Percentiles rank a stretch among this genome's conserved stretches.
Conservation (phyloP, 2,888 invertebrate species). For the Idaea aversata region DNA sequence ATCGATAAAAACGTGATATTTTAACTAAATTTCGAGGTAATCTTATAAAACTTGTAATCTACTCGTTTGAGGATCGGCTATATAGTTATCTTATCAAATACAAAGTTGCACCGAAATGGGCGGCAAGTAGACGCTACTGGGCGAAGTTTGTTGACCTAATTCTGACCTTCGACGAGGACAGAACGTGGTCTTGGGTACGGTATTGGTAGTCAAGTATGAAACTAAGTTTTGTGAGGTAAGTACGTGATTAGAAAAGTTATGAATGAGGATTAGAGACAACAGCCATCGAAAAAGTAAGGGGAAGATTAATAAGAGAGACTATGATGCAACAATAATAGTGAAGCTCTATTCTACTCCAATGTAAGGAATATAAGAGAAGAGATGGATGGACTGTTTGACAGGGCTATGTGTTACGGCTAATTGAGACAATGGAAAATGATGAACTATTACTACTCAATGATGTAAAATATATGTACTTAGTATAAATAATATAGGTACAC, state of each 20-base stretch:
- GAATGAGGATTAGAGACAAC: not conserved
- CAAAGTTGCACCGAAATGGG: not conserved
- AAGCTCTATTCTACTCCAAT: too few relatives aligned
- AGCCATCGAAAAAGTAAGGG: too few relatives aligned
- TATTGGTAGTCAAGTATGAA: not conserved
- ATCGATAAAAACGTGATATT: not conserved
- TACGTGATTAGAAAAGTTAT: not conserved
- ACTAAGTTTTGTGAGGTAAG: not conserved
- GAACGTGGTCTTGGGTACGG: slow-evolving; percentile 1
- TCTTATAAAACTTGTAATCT: slow-evolving; percentile 7
- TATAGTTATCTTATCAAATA: slow-evolving; percentile 9
- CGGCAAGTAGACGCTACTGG: slow-evolving; percentile 8
- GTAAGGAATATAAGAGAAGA: too few relatives aligned
- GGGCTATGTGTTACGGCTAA: too few relatives aligned
- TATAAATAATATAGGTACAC: not conserved
- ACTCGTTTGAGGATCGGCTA: slow-evolving; percentile 2
- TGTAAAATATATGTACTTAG: not conserved
- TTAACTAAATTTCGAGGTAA: not conserved
- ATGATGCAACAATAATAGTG: too few relatives aligned
- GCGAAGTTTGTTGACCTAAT: slow-evolving; percentile 29
- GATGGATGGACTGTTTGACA: too few relatives aligned
- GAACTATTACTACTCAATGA: not conserved
- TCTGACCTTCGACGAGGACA: slow-evolving; percentile 29
- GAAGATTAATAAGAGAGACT: too few relatives aligned
- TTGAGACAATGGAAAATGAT: too few relatives aligned